A percentile compares a stretch with the other conserved stretches of the same genome.
These are phyloP conservation scores for Drosophila fungiperda DNA, from an alignment of 2,888 invertebrate species.

Conservation along the genomic window DNA sequence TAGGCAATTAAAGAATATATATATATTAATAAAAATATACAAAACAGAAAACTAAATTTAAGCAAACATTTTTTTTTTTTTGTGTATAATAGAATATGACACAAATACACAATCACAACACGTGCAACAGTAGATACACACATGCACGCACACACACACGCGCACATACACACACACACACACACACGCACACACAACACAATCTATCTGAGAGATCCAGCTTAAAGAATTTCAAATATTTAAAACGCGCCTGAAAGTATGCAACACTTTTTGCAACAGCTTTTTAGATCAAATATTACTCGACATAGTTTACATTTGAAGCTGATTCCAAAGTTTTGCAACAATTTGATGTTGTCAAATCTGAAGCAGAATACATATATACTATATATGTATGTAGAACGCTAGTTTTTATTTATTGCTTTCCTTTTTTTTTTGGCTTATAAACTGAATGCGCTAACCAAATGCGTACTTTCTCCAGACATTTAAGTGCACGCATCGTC, in stretches of 20 bases:
- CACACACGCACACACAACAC: slow-evolving; percentile 11
- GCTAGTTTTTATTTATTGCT: background rate
- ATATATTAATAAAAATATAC: slow-evolving; percentile 16
- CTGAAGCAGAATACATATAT: background rate
- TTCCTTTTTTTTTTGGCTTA: slow-evolving; percentile 12
- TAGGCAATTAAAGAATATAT: slow-evolving; percentile 36
- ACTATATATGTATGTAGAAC: background rate
- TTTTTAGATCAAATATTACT: background rate
- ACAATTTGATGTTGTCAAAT: background rate
- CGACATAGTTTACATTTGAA: background rate
- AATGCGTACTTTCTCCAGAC: background rate
- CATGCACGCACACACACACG: slow-evolving; percentile 5
- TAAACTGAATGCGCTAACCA: background rate
- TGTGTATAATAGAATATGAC: slow-evolving; percentile 66
- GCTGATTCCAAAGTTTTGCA: slow-evolving; percentile 2
- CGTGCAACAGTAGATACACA: slow-evolving; percentile 26
- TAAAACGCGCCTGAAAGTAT: slow-evolving; percentile 23
- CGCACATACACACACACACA: slow-evolving; percentile 16
- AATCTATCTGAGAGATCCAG: slow-evolving; percentile 5
- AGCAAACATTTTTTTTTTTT: slow-evolving; percentile 55
- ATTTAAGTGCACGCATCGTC: slow-evolving; percentile 25
- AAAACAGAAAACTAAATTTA: slow-evolving; percentile 20
- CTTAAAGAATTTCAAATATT: background rate
- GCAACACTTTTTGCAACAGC: slow-evolving; percentile 9
- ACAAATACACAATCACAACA: slow-evolving; percentile 30